Evolutionary conservation across 1,140 invertebrate genomes (phyloP), one percentile per base, ranked within the genome.

Genomic region (Bicyclus anynana): DNA sequence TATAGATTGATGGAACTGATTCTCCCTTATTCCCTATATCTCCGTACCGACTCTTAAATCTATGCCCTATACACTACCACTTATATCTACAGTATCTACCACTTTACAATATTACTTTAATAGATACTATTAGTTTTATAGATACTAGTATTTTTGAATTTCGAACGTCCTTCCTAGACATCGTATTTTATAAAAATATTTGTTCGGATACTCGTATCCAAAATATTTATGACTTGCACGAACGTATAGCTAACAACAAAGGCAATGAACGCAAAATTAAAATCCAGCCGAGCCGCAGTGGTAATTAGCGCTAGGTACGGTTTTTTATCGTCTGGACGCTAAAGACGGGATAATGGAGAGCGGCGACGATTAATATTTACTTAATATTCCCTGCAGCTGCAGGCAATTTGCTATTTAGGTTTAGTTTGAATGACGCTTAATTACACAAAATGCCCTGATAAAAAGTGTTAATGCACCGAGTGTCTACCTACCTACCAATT

Each of bases 301-400:
- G 67, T 76, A 76, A 74, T 72, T 72, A 68, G 51, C 49, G 59
- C 54, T 68, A 69, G 67, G 65, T 65, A 67, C 66, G 42, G 51
- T 59, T 70, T 71, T 63, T 56, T 61, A 59, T 54, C 51, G 52
- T 55, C 55, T 60, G 59, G 49, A 54, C 40, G 47, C 55, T 55
- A 59, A 64, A 58, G 59, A 55, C 35, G 37, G 61, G 59, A 72
- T 67, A 40, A 40, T 69, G 65, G 23, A 35, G 75, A 70, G 60
- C 65, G 64, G 66, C 68, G 70, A 65, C 72, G 59, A 64, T 77
- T 71, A 75, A 75, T 80, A 72, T 77, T 76, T 76, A 66, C 67
- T 75, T 68, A 67, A 72, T 80, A 69, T 72, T 57, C 50, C 58
- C 67, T 73, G 65, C 55, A 65, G 62, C 66, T 67, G 57, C 57